Conservation (phyloP, 2,797 vertebrate species). For the Lycodopsis pacificus region DNA sequence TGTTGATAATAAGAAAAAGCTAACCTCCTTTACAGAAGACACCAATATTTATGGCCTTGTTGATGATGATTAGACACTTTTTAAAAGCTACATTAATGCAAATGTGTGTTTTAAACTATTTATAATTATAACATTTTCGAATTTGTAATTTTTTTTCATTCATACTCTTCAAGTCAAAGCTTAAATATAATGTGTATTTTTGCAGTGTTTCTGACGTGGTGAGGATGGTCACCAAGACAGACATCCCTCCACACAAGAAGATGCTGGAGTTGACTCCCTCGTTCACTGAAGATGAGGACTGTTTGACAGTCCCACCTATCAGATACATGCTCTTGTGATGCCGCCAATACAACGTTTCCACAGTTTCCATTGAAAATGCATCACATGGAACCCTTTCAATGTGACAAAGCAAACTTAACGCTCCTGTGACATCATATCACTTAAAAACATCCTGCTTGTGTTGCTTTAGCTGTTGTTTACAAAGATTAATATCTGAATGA, state of each 20-base stretch:
- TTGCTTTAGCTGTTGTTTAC: not conserved
- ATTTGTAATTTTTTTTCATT: not conserved
- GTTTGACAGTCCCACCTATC: conserved; percentile 71
- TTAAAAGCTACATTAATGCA: not conserved
- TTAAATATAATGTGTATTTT: not conserved
- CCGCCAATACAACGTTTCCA: not conserved
- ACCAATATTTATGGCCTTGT: not conserved
- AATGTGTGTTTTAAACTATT: not conserved
- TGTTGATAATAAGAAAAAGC: not conserved
- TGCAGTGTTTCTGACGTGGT: conserved; percentile 86
- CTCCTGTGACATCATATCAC: not conserved
- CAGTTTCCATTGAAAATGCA: not conserved
- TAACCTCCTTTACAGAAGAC: not conserved
- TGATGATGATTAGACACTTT: not conserved
- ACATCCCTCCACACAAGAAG: conserved; percentile 63
- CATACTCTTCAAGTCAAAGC: not conserved
- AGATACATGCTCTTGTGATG: conserved; percentile 75
- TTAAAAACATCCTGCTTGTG: not conserved
- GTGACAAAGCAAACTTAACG: not conserved
- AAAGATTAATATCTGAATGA: conserved; percentile 5
- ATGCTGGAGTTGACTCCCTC: conserved; percentile 82
- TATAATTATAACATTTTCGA: not conserved
- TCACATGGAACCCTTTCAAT: not conserved
- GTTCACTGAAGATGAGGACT: conserved; percentile 83
- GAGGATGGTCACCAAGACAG: conserved; percentile 58